Evolutionary conservation across 2,888 invertebrate genomes (phyloP).

Genomic region (Zygothrica quintamaculata): DNA sequence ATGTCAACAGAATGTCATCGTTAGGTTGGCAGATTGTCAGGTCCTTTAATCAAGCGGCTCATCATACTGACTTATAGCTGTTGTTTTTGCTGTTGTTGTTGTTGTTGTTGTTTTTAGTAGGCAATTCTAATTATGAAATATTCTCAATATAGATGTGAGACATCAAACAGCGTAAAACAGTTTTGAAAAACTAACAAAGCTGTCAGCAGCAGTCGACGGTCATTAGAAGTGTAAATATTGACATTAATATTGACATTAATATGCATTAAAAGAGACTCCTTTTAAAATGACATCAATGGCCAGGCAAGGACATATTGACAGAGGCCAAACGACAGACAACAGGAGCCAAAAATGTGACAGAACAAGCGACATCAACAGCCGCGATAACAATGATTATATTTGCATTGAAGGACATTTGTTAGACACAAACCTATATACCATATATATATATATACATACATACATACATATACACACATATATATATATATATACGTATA

Average conservation of each 20-base stretch:
- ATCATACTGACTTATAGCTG: too few relatives aligned
- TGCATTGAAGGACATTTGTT: conserved; percentile 22
- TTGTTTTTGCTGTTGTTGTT: too few relatives aligned
- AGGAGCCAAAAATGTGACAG: background rate
- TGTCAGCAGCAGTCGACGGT: conserved; percentile 61
- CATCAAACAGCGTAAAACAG: conserved; percentile 60
- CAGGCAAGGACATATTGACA: conserved; percentile 47
- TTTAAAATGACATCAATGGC: conserved; percentile 79
- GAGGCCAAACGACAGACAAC: conserved; percentile 30
- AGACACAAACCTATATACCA: background rate
- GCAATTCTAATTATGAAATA: conserved; percentile 51
- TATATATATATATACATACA: background rate
- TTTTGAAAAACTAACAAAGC: conserved; percentile 59
- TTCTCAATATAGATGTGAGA: conserved; percentile 55
- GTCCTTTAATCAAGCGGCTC: conserved; percentile 66
- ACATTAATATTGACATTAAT: conserved; percentile 82
- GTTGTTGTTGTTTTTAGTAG: conserved; percentile 8
- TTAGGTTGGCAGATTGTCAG: background rate
- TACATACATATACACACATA: background rate
- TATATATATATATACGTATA: background rate
- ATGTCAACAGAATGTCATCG: conserved; percentile 69
- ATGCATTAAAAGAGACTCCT: conserved; percentile 74
- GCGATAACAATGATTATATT: conserved; percentile 65
- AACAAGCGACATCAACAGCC: conserved; percentile 31
- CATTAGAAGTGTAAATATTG: conserved; percentile 81